Evolutionary conservation across 1,140 invertebrate species (phyloP), one percentile per base, ranked within the genome.

Genomic region (Cyclina sinensis): DNA sequence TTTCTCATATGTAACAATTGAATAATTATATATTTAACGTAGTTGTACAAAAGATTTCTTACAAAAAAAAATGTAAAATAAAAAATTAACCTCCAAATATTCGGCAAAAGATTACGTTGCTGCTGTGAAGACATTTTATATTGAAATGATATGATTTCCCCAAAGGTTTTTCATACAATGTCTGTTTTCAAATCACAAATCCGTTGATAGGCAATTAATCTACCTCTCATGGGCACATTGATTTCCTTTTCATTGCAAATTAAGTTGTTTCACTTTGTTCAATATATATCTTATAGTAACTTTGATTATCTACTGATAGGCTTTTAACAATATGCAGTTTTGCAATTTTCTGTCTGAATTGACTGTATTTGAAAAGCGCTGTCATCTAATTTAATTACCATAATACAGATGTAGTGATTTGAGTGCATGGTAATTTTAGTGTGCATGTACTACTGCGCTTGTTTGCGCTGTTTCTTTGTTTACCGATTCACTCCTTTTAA

Each of bases 161-260:
- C 2, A 35, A 2, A 14, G 35, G 37, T 37, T 27, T 37, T 37
- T 70, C 65, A 70, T 37, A 70, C 24, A 37, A 21, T 70, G 37
- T 70, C 65, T 70, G 65, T 70, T 70, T 70, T 70, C 65, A 70
- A 70, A 9, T 57, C 21, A 57, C 54, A 57, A 37, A 37, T 30
- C 14, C 32, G 65, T 70, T 70, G 65, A 37, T 37, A 70, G 14
- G 65, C 65, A 70, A 70, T 70, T 70, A 70, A 70, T 70, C 32
- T 70, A 0, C 3, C 9, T 70, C 65, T 24, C 65, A 37, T 2
- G 21, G 2, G 27, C 65, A 70, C 32, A 70, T 70, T 27, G 24
- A 62, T 43, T 43, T 18, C 51, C 21, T 57, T 57, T 57, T 4
- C 51, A 57, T 57, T 43, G 43, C 43, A 43, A 43, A 43, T 43